Evolutionary conservation across 1,140 invertebrate species (phyloP), one percentile per base, ranked within the genome.

Genomic region (Aethina tumida): DNA sequence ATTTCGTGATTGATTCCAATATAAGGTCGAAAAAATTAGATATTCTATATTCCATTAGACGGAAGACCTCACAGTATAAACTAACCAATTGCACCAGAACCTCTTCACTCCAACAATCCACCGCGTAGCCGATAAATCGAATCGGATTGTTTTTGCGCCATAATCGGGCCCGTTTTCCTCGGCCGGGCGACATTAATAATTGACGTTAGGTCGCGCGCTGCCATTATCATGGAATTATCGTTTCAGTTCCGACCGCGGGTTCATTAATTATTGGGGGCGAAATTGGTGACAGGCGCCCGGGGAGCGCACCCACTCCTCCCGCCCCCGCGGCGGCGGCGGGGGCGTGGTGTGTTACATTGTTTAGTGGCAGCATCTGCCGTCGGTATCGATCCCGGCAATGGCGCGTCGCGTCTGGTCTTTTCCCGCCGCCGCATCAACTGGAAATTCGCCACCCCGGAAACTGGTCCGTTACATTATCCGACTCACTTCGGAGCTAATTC

Each of bases 221-320:
- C 55, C 56, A 60, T 60, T 60, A 60, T 55, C 56, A 45, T 56
- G 58, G 58, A 55, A 60, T 60, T 60, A 60, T 60, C 58, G 54
- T 60, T 60, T 60, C 58, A 60, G 54, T 60, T 56, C 50, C 43
- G 53, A 60, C 58, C 58, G 47, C 58, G 47, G 45, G 36, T 43
- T 50, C 58, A 58, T 60, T 60, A 58, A 60, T 60, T 60, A 58
- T 49, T 38, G 41, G 47, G 43, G 48, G 30, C 31, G 24, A 38
- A 47, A 54, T 53, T 56, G 56, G 54, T 56, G 56, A 58, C 56
- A 59, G 50, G 52, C 36, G 45, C 44, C 47, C 44, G 47, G 47
- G 43, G 38, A 41, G 47, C n/a, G n/a, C n/a, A n/a, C n/a, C n/a
- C n/a, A n/a, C n/a, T n/a, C n/a, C n/a, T n/a, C n/a, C n/a, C n/a